Percentiles rank a stretch among this genome's conserved stretches.
These are phyloP conservation scores for Conops quadrifasciatus DNA, from an alignment of 2,888 invertebrate genomes.

Conservation along the genomic window DNA sequence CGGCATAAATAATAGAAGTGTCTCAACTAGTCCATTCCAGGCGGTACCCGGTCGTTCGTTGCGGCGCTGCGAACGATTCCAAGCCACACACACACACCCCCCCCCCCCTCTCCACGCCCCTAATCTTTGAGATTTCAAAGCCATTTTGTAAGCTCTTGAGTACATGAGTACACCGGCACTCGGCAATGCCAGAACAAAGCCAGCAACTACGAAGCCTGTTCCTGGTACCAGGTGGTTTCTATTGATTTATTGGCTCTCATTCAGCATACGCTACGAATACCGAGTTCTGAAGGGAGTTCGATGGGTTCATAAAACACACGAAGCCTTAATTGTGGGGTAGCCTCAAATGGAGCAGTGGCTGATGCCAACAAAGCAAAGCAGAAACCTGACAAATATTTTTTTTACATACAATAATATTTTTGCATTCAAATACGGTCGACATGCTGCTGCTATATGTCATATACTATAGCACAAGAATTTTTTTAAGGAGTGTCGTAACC, in stretches of 20 bases:
- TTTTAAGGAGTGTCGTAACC: too few relatives aligned
- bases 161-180: background rate
- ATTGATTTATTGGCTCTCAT: conserved; percentile 37
- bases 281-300: conserved; percentile 3
- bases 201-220: conserved; percentile 25
- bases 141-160: conserved; percentile 3
- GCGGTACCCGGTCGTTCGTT: background rate
- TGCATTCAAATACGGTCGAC: background rate
- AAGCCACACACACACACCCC: too few relatives aligned
- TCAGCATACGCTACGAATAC: too few relatives aligned
- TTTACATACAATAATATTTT: background rate
- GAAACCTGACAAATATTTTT: background rate
- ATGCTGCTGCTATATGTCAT: background rate
- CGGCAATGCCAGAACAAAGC: conserved; percentile 16
- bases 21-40: conserved; percentile 29
- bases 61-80: background rate
- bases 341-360: too few relatives aligned
- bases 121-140: conserved; percentile 11
- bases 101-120: background rate
- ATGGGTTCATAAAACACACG: too few relatives aligned
- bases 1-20: conserved; percentile 16
- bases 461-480: too few relatives aligned
- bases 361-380: background rate
- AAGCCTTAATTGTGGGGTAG: too few relatives aligned
- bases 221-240: conserved; percentile 41